Evolutionary conservation across 1,140 invertebrate species (phyloP), one percentile per base, ranked within the genome.

Genomic region (Tetragonula clypearis): DNA sequence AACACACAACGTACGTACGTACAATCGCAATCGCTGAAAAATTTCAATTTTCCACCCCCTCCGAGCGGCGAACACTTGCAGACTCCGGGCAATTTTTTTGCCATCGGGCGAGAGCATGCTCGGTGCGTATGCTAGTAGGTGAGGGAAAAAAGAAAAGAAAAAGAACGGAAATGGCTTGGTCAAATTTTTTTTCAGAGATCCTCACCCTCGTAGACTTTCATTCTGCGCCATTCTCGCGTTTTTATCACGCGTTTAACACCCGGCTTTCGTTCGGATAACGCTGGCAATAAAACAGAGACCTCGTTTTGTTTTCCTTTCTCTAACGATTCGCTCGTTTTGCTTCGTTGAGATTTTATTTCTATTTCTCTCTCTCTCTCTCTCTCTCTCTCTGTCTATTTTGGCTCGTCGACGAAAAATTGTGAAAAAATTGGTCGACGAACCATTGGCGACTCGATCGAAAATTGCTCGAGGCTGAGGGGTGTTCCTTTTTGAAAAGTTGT

Each of bases 1-100:
- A 93, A 92, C 86, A 90, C 30, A 41, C 35, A 49, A 30, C 30
- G 30, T 30, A 30, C 30, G 30, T 30, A 0, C 15, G 41, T 26
- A 58, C 58, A 21, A 0, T 11, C 2, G 5, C 26, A 8, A 49
- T 49, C 41, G 49, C 77, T 88, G 71, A 86, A 86, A 89, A 86
- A 89, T 78, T 71, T 79, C 30, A 75, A 88, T 85, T 56, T 58
- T 35, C 35, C 2, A 35, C 30, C 30, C 30, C 1, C 30, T 30
- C 30, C 30, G 30, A 35, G 35, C 35, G 35, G 35, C 2, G 2
- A 35, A 35, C 35, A 0, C 35, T 35, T 49, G 8, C 41, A 49
- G 41, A 49, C 41, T 49, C 41, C 41, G 41, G 41, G 8, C 41
- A 9, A 49, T 49, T 49, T 49, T 49, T 49, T 49, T 49, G 6